Percentiles rank a stretch among this genome's conserved stretches.
These are phyloP conservation scores for Furcifer pardalis DNA, from an alignment of 2,797 vertebrate genomes.

Conservation along the genomic window DNA sequence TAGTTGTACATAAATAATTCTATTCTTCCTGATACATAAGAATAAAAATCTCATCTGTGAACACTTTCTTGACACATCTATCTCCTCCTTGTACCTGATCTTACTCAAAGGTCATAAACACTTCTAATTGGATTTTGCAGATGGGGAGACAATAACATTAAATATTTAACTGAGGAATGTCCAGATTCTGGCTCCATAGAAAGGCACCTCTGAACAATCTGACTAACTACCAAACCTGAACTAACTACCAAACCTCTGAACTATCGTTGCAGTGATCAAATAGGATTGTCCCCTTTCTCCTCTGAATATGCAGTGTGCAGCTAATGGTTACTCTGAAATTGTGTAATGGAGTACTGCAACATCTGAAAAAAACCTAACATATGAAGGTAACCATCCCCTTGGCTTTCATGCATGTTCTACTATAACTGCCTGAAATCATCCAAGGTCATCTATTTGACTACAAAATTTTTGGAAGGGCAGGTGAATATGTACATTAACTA, in stretches of 20 bases:
- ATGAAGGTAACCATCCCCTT: not conserved
- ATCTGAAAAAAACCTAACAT: no score
- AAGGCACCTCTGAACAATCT: no score
- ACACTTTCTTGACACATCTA: not conserved
- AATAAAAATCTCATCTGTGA: conserved; percentile 49
- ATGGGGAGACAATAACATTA: conserved; percentile 43
- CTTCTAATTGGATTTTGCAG: conserved; percentile 50
- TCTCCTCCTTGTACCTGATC: not conserved
- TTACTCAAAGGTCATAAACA: conserved; percentile 3
- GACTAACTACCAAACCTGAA: no score
- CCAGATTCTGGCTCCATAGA: no score
- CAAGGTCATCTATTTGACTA: not conserved
- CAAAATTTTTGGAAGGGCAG: not conserved
- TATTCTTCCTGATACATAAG: conserved; percentile 41
- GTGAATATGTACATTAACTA: not conserved
- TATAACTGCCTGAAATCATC: not conserved
- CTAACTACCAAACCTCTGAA: no score
- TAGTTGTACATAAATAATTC: conserved; percentile 17
- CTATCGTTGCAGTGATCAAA: not conserved
- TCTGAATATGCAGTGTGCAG: not conserved
- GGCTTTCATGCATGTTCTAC: not conserved
- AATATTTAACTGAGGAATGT: conserved; percentile 34
- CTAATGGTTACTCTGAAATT: not conserved
- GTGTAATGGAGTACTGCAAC: no score
- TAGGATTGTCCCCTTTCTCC: not conserved